Evolutionary conservation across 1,140 invertebrate species (phyloP).

Genomic region (Nylanderia fulva): DNA sequence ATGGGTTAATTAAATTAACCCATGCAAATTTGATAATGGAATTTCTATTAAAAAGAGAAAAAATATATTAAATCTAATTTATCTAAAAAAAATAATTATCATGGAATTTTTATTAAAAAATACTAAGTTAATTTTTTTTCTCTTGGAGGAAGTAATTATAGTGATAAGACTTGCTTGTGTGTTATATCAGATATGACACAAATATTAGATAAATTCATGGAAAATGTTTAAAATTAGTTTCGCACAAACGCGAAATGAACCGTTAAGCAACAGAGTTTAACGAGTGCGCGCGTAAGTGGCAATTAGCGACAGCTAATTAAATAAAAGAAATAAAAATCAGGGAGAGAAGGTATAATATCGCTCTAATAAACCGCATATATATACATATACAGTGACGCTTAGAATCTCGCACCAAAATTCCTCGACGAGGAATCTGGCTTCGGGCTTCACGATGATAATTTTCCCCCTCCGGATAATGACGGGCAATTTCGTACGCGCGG

Average conservation of each 20-base stretch:
- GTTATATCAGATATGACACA: background rate
- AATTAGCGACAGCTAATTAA: background rate
- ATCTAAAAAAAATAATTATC: too few species aligned
- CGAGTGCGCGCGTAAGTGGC: background rate
- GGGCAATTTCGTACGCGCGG: slow-evolving; percentile 17
- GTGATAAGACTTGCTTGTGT: too few species aligned
- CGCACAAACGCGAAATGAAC: background rate
- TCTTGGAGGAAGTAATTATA: too few species aligned
- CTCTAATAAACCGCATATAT: background rate
- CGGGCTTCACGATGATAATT: background rate
- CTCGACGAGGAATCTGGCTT: background rate
- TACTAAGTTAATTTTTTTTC: too few species aligned
- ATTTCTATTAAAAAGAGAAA: too few species aligned
- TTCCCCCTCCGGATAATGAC: background rate
- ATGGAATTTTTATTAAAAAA: too few species aligned
- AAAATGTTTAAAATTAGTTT: background rate
- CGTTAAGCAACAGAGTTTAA: background rate
- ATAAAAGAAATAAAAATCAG: background rate
- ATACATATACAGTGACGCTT: too few species aligned
- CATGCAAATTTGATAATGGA: too few species aligned
- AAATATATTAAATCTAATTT: too few species aligned
- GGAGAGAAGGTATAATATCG: background rate
- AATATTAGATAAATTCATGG: background rate
- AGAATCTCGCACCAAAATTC: background rate
- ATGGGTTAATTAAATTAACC: too few species aligned